A percentile compares a stretch with the other conserved stretches of the same genome.
Evolutionary conservation across 2,113 vertebrate species (phyloP).

Genomic region (Natator depressus): DNA sequence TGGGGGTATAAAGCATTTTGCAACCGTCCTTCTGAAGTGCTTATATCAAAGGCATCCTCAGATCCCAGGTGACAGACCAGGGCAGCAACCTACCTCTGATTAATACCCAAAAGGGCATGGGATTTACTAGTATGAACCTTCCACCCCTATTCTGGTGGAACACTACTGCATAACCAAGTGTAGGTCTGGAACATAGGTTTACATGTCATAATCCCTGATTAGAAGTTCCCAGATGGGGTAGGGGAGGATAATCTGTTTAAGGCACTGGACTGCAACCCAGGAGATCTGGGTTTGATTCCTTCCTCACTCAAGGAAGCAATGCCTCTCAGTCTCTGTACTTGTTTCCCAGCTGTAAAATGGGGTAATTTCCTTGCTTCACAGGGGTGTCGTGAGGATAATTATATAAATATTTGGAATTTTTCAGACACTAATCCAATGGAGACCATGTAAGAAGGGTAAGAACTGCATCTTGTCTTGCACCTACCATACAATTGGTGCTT

Average conservation of each 20-base stretch:
- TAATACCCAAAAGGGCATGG: not conserved
- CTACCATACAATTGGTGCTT: not conserved
- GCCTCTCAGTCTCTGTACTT: not conserved
- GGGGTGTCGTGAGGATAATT: not conserved
- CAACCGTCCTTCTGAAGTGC: not conserved
- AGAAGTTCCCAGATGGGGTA: not conserved
- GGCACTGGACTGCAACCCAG: not conserved
- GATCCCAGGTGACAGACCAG: not conserved
- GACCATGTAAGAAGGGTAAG: not conserved
- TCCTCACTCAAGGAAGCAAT: not conserved
- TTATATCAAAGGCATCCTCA: not conserved
- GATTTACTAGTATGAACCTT: not conserved
- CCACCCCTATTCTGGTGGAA: not conserved
- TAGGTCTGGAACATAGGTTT: not conserved
- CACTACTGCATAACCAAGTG: not conserved
- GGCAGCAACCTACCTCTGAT: not conserved
- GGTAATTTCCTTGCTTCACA: not conserved
- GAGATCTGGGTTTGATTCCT: not conserved
- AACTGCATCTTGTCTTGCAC: not conserved
- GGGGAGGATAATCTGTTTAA: not conserved
- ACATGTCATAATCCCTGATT: not conserved
- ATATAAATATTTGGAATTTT: not conserved
- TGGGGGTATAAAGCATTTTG: not conserved
- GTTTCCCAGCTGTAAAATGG: not conserved
- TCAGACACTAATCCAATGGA: accelerated